Base-by-base conservation (phyloP, 1,140 invertebrate species). In the Brachionus rotundiformis region DNA sequence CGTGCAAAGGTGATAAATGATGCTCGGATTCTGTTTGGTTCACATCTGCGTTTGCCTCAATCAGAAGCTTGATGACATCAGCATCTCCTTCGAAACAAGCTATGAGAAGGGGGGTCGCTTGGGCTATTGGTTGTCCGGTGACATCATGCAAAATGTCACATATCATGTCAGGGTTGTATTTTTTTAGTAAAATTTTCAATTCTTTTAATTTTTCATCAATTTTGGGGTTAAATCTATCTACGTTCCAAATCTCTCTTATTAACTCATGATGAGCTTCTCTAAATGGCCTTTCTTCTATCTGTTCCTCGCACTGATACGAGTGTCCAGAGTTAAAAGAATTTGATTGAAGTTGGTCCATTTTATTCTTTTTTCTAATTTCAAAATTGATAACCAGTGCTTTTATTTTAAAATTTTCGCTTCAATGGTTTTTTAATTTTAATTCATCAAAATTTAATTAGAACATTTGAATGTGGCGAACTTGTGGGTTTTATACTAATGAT, bases 61-160 rank as follows among this genome's bases (percentile, higher is more conserved):
- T 76, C 16, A 82, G 25, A 23, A 61, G 36, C 31, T 75, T 75
- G 27, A 82, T 82, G 13, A 82, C 49, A 65, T 82, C 81, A 2
- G 49, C 23, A 65, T 82, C 81, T 13, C 81, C 81, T 77, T 82
- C 81, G 29, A 82, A 82, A 39, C 81, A 82, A 13, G 81, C 81
- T 11, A 82, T 82, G 11, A 82, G 31, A 13, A 82, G 39, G 13
- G 81, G 81, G 31, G 81, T 54, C 8, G 68, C 81, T 61, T 82
- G 81, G 19, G 81, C 81, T 19, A 82, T 82, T 4, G 81, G 81
- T 47, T 75, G 39, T 27, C 81, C 68, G 1, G 68, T 82, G 5
- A 44, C 36, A 36, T 82, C 81, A 49, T 82, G 68, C 8, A 82
- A 33, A 61, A 82, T 76, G 44, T 82, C 81, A 63, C 81, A 82